Conservation (phyloP, 2,113 vertebrate species). For the Leiothrix lutea region DNA sequence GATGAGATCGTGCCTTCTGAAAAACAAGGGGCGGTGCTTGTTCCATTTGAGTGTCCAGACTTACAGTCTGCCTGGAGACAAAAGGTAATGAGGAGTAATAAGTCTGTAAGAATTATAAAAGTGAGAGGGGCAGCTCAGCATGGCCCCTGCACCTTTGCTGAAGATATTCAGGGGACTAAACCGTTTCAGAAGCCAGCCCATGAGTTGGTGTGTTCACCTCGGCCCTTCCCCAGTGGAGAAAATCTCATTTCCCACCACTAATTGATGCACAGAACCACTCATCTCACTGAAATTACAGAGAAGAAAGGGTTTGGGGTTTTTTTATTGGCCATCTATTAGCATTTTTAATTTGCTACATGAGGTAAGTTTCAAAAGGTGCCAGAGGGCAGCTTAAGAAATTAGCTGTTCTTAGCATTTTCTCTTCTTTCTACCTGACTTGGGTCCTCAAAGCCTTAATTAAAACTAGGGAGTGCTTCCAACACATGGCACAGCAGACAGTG, state of each 20-base stretch:
- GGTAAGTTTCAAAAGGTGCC: constrained; percentile 65
- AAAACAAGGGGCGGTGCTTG: neutral
- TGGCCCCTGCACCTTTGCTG: neutral
- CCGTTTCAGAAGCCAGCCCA: neutral
- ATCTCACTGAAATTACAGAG: constrained; percentile 37
- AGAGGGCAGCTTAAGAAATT: constrained; percentile 64
- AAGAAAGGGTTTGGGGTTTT: neutral
- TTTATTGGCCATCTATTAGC: constrained; percentile 60
- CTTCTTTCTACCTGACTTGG: constrained; percentile 16
- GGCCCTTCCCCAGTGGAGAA: neutral
- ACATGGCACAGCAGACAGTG: neutral
- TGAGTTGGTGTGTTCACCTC: neutral
- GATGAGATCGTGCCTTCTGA: neutral
- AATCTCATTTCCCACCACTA: constrained; percentile 27
- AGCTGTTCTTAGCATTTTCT: constrained; percentile 57
- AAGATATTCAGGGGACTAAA: neutral
- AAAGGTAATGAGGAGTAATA: neutral
- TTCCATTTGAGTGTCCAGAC: neutral
- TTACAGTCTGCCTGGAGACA: neutral
- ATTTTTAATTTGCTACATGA: constrained; percentile 71
- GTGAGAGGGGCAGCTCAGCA: neutral
- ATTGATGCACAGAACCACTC: constrained; percentile 40
- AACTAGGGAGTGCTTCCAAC: neutral
- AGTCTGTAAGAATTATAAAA: neutral
- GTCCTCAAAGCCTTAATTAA: constrained; percentile 55